Base-by-base conservation (phyloP, 2,888 invertebrate species). In the Xanthia icteritia region DNA sequence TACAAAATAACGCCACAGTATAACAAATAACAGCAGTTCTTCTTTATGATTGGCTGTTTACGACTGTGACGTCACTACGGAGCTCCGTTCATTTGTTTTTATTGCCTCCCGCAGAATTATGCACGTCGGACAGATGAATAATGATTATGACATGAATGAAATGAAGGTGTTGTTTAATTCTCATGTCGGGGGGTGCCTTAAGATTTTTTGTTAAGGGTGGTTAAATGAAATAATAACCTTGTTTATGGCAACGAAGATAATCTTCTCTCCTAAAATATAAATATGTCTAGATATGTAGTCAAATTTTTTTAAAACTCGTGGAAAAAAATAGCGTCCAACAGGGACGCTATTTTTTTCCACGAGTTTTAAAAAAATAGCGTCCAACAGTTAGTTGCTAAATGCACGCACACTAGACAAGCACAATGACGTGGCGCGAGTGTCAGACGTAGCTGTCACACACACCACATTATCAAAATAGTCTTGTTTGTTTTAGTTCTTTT, bases 31-130 rank as follows among this genome's bases (percentile, higher is more conserved):
- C 56, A 56, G 67, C 27, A 69, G 64, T 75, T 45, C 68, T 31
- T 65, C 65, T 79, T 75, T 69, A 79, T 48, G 79, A 81, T 80
- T 81, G 58, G 76, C 68, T 81, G 81, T 80, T 81, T 76, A 80
- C 42, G 81, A 58, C 65, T 27, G 13, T 56, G 61, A 67, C 70
- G 81, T 81, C 77, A 72, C 45, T 36, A 17, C n/a, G 8, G 45
- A 65, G 54, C 68, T n/a, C 54, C 31, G 60, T 77, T 82, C 60
- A 82, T 81, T 82, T 81, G 68, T 77, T 77, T 81, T 81, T 77
- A 77, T 65, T 23, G 58, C 64, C 63, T 70, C 56, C 42, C 74
- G 15, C 42, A 77, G 64, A 71, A 81, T 81, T 54, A 72, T 81
- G 63, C 72, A 39, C 58, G 68, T 60, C 15, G 20, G 56, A 15